Percentiles rank a stretch among this genome's conserved stretches.
Conservation (phyloP, 2,888 invertebrate species). For the Melolontha melolontha region DNA sequence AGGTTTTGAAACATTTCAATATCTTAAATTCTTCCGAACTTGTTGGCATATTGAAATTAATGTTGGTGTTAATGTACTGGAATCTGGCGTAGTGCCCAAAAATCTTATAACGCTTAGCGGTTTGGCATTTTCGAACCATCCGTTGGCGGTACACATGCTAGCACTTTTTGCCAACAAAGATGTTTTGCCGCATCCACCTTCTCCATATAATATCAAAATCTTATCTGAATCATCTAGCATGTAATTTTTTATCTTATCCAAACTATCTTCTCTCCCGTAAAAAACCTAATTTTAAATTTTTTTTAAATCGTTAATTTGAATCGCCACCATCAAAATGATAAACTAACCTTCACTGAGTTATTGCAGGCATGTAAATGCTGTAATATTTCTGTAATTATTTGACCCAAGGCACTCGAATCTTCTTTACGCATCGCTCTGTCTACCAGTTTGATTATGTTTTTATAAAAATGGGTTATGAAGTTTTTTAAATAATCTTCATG, state of each 20-base stretch:
- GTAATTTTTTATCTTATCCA: conserved; percentile 83
- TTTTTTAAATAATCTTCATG: conserved; percentile 94
- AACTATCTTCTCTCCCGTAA: conserved; percentile 90
- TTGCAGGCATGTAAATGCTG: conserved; percentile 97
- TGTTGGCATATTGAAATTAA: conserved; percentile 96
- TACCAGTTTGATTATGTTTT: conserved; percentile 90
- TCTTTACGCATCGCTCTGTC: conserved; percentile 96
- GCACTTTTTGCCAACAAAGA: conserved; percentile 94
- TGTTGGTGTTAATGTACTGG: conserved; percentile 93
- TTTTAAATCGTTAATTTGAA: background rate
- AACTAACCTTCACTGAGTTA: conserved; percentile 84
- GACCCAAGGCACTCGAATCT: conserved; percentile 92
- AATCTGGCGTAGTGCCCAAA: conserved; percentile 97
- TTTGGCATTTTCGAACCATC: conserved; percentile 80
- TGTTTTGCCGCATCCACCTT: conserved; percentile 98
- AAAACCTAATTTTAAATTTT: conserved; percentile 73
- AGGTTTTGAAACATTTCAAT: background rate
- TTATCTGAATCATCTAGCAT: conserved; percentile 88
- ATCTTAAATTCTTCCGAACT: conserved; percentile 66
- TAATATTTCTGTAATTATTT: conserved; percentile 92
- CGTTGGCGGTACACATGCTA: conserved; percentile 76
- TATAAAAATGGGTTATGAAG: conserved; percentile 94
- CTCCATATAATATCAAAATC: conserved; percentile 92
- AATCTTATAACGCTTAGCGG: conserved; percentile 93
- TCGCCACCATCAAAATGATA: background rate